Conservation (phyloP, 2,888 invertebrate species). For the Hartigia nigra region DNA sequence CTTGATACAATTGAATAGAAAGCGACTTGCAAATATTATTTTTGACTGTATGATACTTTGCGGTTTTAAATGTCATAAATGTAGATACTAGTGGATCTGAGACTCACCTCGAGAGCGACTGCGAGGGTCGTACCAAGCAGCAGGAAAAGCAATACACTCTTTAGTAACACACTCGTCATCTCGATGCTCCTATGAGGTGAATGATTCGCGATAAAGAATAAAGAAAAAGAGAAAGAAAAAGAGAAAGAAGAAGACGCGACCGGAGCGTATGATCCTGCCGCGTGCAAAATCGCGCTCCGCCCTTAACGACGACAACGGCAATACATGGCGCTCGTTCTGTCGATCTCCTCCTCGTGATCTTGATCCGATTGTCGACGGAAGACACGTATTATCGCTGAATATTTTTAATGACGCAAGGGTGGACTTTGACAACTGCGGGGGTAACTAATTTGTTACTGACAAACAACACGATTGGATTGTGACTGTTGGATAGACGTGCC, state of each 20-base stretch:
- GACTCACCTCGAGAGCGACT: slow-evolving; percentile 44
- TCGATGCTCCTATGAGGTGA: slow-evolving; percentile 4
- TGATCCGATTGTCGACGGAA: neutral
- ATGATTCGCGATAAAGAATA: neutral
- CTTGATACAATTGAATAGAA: neutral
- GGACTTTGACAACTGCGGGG: neutral
- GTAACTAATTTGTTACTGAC: neutral
- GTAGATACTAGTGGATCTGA: neutral
- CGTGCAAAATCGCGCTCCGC: neutral
- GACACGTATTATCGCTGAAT: neutral
- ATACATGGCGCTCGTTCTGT: slow-evolving; percentile 7
- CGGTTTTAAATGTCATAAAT: neutral
- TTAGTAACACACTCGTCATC: slow-evolving; percentile 37
- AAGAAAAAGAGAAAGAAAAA: neutral
- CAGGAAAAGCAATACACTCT: slow-evolving; percentile 42
- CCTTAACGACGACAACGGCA: neutral
- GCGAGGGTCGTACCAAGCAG: slow-evolving; percentile 27
- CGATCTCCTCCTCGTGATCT: neutral
- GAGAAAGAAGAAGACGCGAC: neutral
- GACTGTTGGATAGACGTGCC: neutral
- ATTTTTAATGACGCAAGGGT: neutral
- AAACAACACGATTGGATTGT: neutral
- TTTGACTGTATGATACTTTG: neutral
- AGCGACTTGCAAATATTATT: neutral
- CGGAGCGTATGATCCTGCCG: neutral